Evolutionary conservation across 2,888 invertebrate species (phyloP).

Genomic region (Meteorus cinctellus): DNA sequence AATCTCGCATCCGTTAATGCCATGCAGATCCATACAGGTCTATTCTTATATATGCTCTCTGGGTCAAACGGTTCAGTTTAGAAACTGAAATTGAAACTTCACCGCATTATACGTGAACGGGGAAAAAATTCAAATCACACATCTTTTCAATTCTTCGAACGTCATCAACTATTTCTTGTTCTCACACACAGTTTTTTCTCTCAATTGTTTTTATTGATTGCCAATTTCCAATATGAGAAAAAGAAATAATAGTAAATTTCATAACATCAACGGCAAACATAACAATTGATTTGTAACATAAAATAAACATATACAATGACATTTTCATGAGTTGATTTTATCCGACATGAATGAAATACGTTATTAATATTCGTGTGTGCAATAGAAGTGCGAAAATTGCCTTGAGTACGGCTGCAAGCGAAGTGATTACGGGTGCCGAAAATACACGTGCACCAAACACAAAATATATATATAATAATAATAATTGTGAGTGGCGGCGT

Average conservation of each 20-base stretch:
- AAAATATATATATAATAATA: slow-evolving; percentile 1
- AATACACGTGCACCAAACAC: background rate
- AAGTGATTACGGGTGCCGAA: background rate
- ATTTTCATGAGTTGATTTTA: background rate
- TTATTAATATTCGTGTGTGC: background rate
- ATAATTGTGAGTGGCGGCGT: slow-evolving; percentile 15
- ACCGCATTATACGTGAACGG: background rate
- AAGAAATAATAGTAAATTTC: background rate
- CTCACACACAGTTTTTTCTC: background rate
- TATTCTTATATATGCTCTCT: background rate
- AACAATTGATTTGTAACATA: background rate
- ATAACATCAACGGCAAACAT: background rate
- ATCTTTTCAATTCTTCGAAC: slow-evolving; percentile 4
- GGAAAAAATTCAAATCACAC: slow-evolving; percentile 1
- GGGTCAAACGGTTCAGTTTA: slow-evolving; percentile 22
- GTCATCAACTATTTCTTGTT: background rate
- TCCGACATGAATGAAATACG: background rate
- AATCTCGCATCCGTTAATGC: background rate
- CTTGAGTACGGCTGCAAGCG: background rate
- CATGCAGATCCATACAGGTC: background rate
- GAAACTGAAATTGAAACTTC: slow-evolving; percentile 10
- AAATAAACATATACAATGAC: background rate
- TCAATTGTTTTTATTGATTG: background rate
- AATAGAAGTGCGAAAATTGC: background rate
- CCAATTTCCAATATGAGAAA: background rate